Evolutionary conservation across 2,797 vertebrate genomes (phyloP), one percentile per base, ranked within the genome.

Genomic region (Brotula barbata): DNA sequence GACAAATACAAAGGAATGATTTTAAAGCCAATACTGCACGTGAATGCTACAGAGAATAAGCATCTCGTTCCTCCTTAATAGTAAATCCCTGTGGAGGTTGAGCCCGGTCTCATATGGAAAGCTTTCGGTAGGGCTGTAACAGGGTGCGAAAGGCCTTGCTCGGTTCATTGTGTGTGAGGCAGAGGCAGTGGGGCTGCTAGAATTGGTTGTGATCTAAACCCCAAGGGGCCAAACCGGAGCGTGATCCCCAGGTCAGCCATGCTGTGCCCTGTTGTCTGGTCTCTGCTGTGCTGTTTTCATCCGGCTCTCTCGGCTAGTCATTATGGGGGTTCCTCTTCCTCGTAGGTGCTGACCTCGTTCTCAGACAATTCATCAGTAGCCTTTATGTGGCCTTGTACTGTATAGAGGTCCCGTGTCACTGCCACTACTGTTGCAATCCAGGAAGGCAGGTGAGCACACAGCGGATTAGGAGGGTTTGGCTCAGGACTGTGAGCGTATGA

Each of bases 151-250:
- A 22, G 54, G 68, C 49, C 33, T 52, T 67, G 62, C 75, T 72
- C 68, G 52, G 28, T 58, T 48, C 64, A 73, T 39, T 55, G 25
- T 46, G 42, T 16, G 63, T 58, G 61, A 80, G 65, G 25, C 63
- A 66, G 28, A 53, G 53, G 50, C 68, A 66, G 70, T 36, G 52
- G 34, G 52, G 55, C 73, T 57, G 57, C 80, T 71, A 62, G 83
- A 88, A 86, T 85, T 89, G 87, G 82, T 68, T 89, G 81, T 83
- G 89, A 89, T 90, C 65, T 79, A 82, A 85, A 85, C 70, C 82
- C 74, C 78, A 28, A 64, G 80, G 79, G 87, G 68, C 65, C 47
- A 77, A 54, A 80, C 71, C 71, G 45, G 69, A 80, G 75, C 58
- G 1, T 81, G 85, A 87, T 89, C 86, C 75, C 47, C 6, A 40